Evolutionary conservation across 35 echinoderm and acorn worm genomes (phyloP).

Genomic region (Hemicentrotus pulcherrimus): DNA sequence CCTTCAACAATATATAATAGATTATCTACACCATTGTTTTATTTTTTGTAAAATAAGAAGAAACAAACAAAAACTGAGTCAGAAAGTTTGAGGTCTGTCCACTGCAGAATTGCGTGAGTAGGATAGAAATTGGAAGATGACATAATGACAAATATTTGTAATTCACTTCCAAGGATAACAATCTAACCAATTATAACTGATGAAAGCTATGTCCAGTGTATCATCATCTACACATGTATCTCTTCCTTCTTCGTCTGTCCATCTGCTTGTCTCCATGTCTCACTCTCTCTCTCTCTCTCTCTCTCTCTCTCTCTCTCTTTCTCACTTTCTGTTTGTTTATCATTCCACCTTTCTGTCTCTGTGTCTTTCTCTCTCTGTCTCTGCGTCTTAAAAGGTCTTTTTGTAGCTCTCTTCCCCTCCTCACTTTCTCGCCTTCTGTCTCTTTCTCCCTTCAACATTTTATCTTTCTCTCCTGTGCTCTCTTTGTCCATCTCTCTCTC

Average conservation of each 20-base stretch:
- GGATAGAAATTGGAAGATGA: background rate
- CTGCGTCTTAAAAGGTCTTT: too few species aligned
- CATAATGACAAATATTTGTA: conserved; percentile 14
- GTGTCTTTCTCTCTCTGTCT: too few species aligned
- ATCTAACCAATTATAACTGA: background rate
- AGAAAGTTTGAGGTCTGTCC: background rate
- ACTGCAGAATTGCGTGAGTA: background rate
- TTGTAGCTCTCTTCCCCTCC: too few species aligned
- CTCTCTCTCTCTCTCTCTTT: too few species aligned
- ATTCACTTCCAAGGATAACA: background rate
- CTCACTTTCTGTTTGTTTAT: too few species aligned
- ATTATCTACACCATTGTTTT: background rate
- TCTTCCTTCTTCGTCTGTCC: too few species aligned
- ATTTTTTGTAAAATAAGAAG: background rate
- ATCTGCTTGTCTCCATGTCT: too few species aligned
- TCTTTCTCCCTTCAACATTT: too few species aligned
- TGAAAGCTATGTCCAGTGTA: background rate
- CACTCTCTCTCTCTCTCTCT: too few species aligned
- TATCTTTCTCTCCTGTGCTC: background rate
- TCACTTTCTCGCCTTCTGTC: too few species aligned
- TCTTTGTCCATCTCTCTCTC: background rate
- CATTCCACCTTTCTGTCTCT: too few species aligned
- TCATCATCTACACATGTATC: background rate
- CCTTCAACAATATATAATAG: too few species aligned
- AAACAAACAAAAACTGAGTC: background rate